Base-by-base conservation (phyloP, 2,113 vertebrate genomes). In the Orthonyx spaldingii region DNA sequence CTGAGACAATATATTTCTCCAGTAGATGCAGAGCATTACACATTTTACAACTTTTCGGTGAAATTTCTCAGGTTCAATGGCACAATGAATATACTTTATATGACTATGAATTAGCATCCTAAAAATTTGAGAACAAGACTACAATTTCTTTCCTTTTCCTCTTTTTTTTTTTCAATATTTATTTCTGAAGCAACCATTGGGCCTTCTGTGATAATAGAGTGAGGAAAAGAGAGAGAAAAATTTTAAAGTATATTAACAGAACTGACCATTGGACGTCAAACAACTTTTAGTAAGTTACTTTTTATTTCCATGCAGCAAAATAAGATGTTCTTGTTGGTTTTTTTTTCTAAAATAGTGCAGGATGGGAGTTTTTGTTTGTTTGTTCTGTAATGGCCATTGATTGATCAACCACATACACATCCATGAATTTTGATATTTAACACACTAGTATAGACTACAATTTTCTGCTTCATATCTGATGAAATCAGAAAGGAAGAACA, bases 391-490 rank as follows among this genome's bases (percentile, higher is more conserved):
- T 20, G 13, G 3, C 2, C 13, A 7, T 24, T 71, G 3, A 37
- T 41, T 49, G 10, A 17, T 71, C 76, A 82, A 50, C 3, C 59
- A 39, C 4, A 46, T 35, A 15, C 2, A 0, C 8, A 13, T 4
- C 2, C 7, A 37, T 20, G 2, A 57, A 47, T 89, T 74, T 64
- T 84, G 14, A 24, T 64, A 53, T 65, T 81, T 57, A 22, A 2
- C 4, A 13, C 32, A 28, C 13, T 64, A 2, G 1, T 56, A 56
- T 21, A 61, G 7, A 27, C 46, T 30, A 24, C 3, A 11, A 0
- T 1, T 44, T 55, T 82, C 41, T 81, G 15, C 1, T 61, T 77
- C 21, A 12, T 41, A 57, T 28, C 11, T 61, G 6, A 53, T 78
- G 41, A 46, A 32, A 78, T 35, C 16, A 61, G n/a, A 81, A 84